Evolutionary conservation across 35 echinoderm and acorn worm species (phyloP).

Genomic region (Eucidaris tribuloides): DNA sequence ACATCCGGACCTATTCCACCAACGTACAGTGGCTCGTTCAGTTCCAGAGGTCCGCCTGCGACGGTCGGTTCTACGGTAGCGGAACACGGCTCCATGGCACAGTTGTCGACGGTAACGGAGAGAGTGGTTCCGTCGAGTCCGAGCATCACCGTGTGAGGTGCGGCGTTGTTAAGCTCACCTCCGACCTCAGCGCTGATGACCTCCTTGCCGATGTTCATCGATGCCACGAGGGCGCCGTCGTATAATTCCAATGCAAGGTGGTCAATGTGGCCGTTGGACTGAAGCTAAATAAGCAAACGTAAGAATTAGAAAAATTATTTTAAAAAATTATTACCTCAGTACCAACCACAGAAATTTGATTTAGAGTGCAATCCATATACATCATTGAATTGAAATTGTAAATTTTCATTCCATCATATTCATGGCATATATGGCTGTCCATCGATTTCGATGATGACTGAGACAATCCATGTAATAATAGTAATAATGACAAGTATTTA

Average conservation of each 20-base stretch:
- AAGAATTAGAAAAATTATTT: too few relatives aligned
- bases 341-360: too few relatives aligned
- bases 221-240: constrained; percentile 53
- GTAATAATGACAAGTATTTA: too few relatives aligned
- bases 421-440: too few relatives aligned
- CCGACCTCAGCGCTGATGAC: constrained; percentile 36
- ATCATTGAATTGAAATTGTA: too few relatives aligned
- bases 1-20: constrained; percentile 75
- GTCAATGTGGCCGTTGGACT: constrained; percentile 64
- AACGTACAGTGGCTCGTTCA: constrained; percentile 74
- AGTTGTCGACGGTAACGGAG: constrained; percentile 62
- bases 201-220: constrained; percentile 63
- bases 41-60: constrained; percentile 43
- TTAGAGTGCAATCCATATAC: too few relatives aligned
- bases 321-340: too few relatives aligned
- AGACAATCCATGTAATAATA: too few relatives aligned
- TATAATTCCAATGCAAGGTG: constrained; percentile 76
- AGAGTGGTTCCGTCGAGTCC: constrained; percentile 37
- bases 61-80: constrained; percentile 26
- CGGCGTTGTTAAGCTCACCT: constrained; percentile 54
- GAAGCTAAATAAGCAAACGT: too few relatives aligned
- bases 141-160: constrained; percentile 51
- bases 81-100: constrained; percentile 36
- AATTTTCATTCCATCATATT: too few relatives aligned
- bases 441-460: too few relatives aligned